Evolutionary conservation across 2,113 vertebrate species (phyloP), one percentile per base, ranked within the genome.

Genomic region (Zosterops borbonicus): DNA sequence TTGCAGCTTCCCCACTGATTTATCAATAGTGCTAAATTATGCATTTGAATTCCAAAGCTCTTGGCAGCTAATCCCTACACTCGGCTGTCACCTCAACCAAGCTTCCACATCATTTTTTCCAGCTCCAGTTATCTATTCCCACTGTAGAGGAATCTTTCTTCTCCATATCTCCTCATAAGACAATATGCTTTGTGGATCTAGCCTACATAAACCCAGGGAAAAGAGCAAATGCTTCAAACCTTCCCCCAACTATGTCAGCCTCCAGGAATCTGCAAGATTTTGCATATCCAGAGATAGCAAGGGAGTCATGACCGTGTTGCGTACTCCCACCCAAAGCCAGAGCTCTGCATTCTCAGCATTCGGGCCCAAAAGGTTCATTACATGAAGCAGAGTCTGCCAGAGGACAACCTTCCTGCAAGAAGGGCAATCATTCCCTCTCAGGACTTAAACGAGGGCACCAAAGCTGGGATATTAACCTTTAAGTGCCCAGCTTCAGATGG

Each of bases 1-100:
- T 93, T 91, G 83, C 85, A 83, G 87, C 87, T 88, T 87, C 60
- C 60, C 68, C 6, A 5, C 67, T 87, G 92, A 92, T 94, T 69
- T 87, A 94, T 86, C 94, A 93, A 93, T 74, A 83, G 78, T 49
- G 86, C 67, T 96, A 95, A 96, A 97, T 93, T 94, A 95, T 91
- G 86, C 86, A 97, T 86, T 44, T 75, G 83, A 85, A 85, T 86
- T 93, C 86, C 64, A 92, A 87, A 63, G 94, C 69, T 90, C 80
- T 81, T 90, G 91, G 84, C 87, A 85, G 69, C 75, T 69, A 95
- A 96, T 67, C 83, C 52, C 78, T 75, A 73, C 39, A 62, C 71
- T 92, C 35, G 2, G 82, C 92, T 92, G 67, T 95, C 86, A 59
- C 95, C 96, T 96, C 87, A 93, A 62, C 91, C 73, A 88, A 71